phyloP scores from a whole-genome alignment of 2,113 vertebrate genomes.

The Struthidea cinerea region DNA sequence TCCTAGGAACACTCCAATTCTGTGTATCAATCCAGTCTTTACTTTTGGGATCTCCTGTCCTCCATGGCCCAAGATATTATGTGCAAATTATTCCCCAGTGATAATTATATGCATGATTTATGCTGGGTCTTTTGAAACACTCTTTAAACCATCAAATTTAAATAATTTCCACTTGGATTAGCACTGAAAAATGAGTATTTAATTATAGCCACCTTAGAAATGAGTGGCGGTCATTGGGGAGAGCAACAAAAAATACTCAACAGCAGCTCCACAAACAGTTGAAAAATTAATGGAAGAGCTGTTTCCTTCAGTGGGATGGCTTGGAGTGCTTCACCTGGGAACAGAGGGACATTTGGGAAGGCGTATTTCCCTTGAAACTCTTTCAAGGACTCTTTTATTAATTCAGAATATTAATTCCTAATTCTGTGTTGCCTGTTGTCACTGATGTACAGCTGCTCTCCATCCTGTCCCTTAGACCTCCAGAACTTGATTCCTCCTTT shows the following conservation, averaged over 20 bases:
- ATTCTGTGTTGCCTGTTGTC: background rate
- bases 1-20: background rate
- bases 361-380: background rate
- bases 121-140: background rate
- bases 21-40: background rate
- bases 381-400: background rate
- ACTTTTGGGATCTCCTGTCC: background rate
- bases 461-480: background rate
- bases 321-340: background rate
- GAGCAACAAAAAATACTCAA: background rate
- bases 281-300: background rate
- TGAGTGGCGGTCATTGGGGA: rapidly evolving
- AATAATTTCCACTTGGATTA: background rate
- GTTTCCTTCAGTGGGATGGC: background rate
- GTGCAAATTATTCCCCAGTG: background rate
- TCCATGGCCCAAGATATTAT: background rate
- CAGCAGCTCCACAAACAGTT: background rate
- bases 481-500: background rate
- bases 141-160: background rate
- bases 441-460: background rate
- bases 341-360: background rate
- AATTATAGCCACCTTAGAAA: background rate
- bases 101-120: background rate
- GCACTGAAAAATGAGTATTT: background rate
- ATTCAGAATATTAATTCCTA: background rate